Percentiles rank a stretch among this genome's conserved stretches.
These are phyloP conservation scores for Illadopsis cleaveri DNA, from an alignment of 2,113 vertebrate species.

Conservation along the genomic window DNA sequence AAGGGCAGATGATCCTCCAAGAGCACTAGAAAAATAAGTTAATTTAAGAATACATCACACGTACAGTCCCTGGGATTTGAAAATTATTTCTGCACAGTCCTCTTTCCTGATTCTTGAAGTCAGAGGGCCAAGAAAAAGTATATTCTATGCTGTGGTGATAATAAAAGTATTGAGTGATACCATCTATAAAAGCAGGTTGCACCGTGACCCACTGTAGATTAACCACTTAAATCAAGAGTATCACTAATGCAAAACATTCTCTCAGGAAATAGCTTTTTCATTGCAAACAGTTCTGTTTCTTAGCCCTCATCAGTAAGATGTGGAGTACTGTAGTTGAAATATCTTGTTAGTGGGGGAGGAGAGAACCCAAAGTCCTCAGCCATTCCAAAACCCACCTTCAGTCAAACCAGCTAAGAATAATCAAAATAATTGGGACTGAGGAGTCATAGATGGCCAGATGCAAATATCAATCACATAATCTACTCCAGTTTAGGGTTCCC, in stretches of 20 bases:
- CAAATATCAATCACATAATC: not conserved
- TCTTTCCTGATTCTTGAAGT: not conserved
- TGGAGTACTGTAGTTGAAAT: not conserved
- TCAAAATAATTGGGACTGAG: not conserved
- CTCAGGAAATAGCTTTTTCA: not conserved
- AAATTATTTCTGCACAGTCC: not conserved
- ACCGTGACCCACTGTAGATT: not conserved
- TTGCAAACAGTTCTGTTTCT: not conserved
- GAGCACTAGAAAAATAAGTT: slow-evolving; percentile 80
- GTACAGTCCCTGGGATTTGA: not conserved
- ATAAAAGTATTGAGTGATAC: not conserved
- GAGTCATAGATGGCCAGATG: not conserved
- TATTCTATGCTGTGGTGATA: not conserved
- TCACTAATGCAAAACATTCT: not conserved
- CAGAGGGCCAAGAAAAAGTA: not conserved
- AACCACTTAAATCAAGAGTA: not conserved
- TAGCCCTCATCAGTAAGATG: not conserved
- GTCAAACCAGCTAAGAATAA: not conserved
- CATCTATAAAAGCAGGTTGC: not conserved
- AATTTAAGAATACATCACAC: not conserved
- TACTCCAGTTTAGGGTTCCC: not conserved
- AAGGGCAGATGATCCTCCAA: slow-evolving; percentile 94
- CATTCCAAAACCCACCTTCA: not conserved
- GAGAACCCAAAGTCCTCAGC: not conserved
- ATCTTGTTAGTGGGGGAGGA: not conserved